Base-by-base conservation (phyloP, 2,888 invertebrate species). In the Tetragonisca angustula region DNA sequence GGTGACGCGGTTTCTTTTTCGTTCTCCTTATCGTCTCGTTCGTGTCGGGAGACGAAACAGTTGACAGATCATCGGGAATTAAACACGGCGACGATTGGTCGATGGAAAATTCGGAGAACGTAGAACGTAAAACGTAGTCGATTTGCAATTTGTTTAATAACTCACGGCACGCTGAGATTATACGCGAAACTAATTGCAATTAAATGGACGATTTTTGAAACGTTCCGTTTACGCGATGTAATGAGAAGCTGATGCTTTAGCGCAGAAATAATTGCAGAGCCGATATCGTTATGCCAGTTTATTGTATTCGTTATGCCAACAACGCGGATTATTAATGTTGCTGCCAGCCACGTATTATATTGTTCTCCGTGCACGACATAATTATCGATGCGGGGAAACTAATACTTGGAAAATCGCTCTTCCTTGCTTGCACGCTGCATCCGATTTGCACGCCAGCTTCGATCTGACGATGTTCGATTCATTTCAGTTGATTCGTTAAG, bases 161-260 rank as follows among this genome's bases (percentile, higher is more conserved):
- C 50, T 32, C 79, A 36, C 50, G 36, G 11, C 17, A 21, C 17
- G 21, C 15, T 15, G 64, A 5, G 27, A 81, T 75, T 75, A 59
- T 32, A 54, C 68, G 62, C n/a, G 36, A 54, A 49, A 76, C 52
- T 76, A 81, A 81, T 76, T 81, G 76, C 82, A 76, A 83, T 83
- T 71, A 81, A 82, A 71, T 65, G 61, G 19, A 68, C 61, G 71
- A 19, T 76, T 83, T 81, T 76, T 68, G 43, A 54, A 65, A 36
- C 61, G 64, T n/a, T 11, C 73, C n/a, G 72, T 11, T 59, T 24
- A 54, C 71, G 21, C 36, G 13, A 15, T 49, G 50, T 82, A 82
- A 82, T 71, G 71, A 76, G 81, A 27, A 24, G 36, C 17, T 64
- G 49, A 71, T 70, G 54, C 32, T 32, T n/a, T 32, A 19, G 32